A percentile compares a stretch with the other conserved stretches of the same genome.
Conservation (phyloP, 2,888 invertebrate species). For the Metopia argyrocephala region DNA sequence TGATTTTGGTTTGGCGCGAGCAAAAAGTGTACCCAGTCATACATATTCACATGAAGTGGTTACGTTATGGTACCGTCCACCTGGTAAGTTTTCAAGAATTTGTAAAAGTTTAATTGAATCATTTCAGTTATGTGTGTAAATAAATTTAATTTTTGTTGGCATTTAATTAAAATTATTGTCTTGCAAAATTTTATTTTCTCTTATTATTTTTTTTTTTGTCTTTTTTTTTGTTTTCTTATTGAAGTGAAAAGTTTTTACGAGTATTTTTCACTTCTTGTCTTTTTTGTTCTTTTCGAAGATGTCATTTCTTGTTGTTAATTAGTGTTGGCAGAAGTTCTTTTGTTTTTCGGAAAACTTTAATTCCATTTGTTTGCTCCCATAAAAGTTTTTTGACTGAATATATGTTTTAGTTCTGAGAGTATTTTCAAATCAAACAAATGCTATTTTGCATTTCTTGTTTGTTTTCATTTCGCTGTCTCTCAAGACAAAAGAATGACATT, state of each 20-base stretch:
- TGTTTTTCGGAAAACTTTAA: constrained; percentile 31
- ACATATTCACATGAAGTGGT: constrained; percentile 99
- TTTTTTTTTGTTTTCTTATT: constrained; percentile 10
- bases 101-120: constrained; percentile 16
- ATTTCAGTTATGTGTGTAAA: neutral
- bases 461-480: constrained; percentile 35
- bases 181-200: constrained; percentile 42
- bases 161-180: constrained; percentile 43
- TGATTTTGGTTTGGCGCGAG: constrained; percentile 98
- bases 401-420: neutral
- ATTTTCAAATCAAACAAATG: constrained; percentile 24
- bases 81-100: constrained; percentile 79
- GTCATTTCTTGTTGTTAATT: constrained; percentile 40
- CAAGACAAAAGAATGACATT: constrained; percentile 9
- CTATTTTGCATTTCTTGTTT: constrained; percentile 10
- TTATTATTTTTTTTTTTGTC: constrained; percentile 24
- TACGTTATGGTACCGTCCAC: constrained; percentile 99
- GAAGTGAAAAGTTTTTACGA: neutral
- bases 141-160: neutral
- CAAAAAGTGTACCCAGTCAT: constrained; percentile 98
- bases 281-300: neutral
- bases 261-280: neutral
- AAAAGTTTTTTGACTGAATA: neutral
- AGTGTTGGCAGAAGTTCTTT: constrained; percentile 35
- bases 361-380: constrained; percentile 24